phyloP scores from a whole-genome alignment of 1,140 invertebrate species.

The Parapsyche elsis region DNA sequence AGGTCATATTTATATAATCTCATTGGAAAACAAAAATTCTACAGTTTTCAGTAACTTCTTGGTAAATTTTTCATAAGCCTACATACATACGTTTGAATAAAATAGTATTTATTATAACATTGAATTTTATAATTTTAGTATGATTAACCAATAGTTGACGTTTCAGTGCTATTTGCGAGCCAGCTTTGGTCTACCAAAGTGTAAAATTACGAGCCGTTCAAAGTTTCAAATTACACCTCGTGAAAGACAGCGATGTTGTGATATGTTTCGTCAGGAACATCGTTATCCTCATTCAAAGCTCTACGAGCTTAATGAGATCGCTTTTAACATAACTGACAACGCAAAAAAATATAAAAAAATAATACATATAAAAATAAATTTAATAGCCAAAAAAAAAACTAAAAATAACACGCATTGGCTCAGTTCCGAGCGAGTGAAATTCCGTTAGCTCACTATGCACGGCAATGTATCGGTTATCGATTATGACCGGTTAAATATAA shows the following conservation, averaged over 20 bases:
- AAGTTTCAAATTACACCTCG: slow-evolving; percentile 17
- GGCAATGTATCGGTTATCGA: neutral
- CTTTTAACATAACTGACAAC: neutral
- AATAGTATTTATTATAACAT: no score
- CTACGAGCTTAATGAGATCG: slow-evolving; percentile 6
- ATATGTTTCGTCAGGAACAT: neutral
- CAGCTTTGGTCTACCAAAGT: neutral
- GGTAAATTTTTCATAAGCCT: no score
- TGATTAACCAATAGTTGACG: no score
- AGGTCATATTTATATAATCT: no score
- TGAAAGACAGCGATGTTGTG: slow-evolving; percentile 12
- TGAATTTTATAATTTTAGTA: no score
- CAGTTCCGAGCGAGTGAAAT: neutral
- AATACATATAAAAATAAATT: no score
- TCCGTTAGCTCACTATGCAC: neutral
- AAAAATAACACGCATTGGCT: no score
- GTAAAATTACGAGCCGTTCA: slow-evolving; percentile 27
- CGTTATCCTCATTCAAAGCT: slow-evolving; percentile 9
- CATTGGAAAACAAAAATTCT: no score
- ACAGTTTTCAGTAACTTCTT: no score
- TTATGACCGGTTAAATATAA: neutral
- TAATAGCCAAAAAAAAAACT: no score
- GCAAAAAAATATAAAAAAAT: neutral
- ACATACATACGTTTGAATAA: no score
- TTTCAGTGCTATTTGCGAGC: no score